Percentiles rank a stretch among this genome's conserved stretches.
These are phyloP conservation scores for Tachuris rubrigastra DNA, from an alignment of 2,113 vertebrate genomes.

Conservation along the genomic window DNA sequence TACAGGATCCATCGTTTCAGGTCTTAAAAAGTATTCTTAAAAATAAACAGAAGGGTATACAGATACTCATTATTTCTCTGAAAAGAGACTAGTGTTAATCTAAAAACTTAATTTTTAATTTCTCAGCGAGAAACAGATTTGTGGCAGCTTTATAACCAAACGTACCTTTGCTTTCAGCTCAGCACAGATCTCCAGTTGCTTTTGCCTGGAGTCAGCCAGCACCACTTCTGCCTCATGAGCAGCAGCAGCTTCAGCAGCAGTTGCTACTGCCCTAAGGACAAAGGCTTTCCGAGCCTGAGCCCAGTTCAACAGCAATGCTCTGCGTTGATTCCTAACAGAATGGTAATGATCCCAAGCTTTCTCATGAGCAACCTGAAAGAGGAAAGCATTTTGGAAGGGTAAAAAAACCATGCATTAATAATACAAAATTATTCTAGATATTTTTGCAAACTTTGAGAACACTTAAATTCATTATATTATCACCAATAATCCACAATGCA, in stretches of 20 bases:
- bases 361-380: constrained; percentile 80
- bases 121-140: neutral
- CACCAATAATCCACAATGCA: accelerated
- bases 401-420: neutral
- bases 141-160: neutral
- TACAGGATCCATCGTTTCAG: neutral
- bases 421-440: neutral
- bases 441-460: neutral
- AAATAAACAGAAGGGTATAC: neutral
- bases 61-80: neutral
- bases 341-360: constrained; percentile 71
- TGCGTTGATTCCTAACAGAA: constrained; percentile 75
- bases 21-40: neutral
- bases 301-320: constrained; percentile 74
- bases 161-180: constrained; percentile 87
- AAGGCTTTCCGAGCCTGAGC: constrained; percentile 75
- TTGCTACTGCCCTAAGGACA: constrained; percentile 70
- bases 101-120: neutral
- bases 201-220: constrained; percentile 74
- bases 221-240: constrained; percentile 74
- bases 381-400: neutral
- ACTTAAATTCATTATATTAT: neutral
- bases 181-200: constrained; percentile 84
- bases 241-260: constrained; percentile 80
- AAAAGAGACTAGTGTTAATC: neutral